Conservation (phyloP, 2,797 vertebrate genomes). For the Sebastes steindachneri region DNA sequence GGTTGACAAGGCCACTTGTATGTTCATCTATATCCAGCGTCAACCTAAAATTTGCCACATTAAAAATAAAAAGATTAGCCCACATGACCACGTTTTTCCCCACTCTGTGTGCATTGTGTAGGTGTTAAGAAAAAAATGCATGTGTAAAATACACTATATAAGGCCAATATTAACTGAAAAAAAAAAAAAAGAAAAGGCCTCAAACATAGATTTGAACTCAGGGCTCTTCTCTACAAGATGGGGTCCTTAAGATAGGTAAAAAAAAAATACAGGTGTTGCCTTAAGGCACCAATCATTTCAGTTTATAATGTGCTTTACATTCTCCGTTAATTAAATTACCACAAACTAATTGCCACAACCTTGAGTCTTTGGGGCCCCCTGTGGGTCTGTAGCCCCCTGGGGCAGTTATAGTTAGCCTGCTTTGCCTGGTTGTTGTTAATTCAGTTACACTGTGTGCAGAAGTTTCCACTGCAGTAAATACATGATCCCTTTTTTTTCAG, state of each 20-base stretch:
- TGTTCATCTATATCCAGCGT: not conserved
- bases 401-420: not conserved
- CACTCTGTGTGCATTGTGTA: too few relatives aligned
- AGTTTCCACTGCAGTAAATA: not conserved
- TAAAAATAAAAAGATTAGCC: not conserved
- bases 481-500: not conserved
- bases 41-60: not conserved
- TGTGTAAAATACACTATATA: not conserved
- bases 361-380: not conserved
- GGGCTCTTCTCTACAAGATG: not conserved
- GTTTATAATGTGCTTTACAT: not conserved
- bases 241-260: not conserved
- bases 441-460: not conserved
- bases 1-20: not conserved
- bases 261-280: not conserved
- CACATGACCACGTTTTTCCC: too few relatives aligned
- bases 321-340: conserved; percentile 52
- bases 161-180: not conserved
- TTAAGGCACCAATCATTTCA: not conserved
- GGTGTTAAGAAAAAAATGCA: too few relatives aligned
- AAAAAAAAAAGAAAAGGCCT: not conserved
- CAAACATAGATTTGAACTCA: not conserved
- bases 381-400: conserved; percentile 3
- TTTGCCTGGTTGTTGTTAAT: conserved; percentile 8
- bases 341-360: conserved; percentile 24